Evolutionary conservation across 2,797 vertebrate genomes (phyloP), one percentile per base, ranked within the genome.

Genomic region (Nyctalus aviator): DNA sequence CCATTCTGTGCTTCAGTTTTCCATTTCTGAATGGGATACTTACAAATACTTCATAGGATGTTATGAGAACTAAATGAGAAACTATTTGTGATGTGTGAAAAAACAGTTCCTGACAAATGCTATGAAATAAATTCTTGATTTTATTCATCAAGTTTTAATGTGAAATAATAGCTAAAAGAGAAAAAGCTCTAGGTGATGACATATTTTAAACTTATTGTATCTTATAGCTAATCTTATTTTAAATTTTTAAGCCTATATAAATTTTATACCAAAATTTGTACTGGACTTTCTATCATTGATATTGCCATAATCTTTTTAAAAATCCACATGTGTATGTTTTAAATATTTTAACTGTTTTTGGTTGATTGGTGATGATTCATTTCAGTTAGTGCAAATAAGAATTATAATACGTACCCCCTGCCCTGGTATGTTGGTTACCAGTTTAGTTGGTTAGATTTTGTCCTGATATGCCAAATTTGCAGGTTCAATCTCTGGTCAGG

Each of bases 71-170:
- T 88, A 46, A 84, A 57, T 88, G 30, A 62, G 32, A 90, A 68
- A 89, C n/a, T 90, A 84, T 78, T 96, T 78, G 50, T 77, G 86
- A 92, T 55, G 21, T 88, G 21, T 94, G 62, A 73, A 94, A 73
- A 94, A 88, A 81, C 25, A 75, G 32, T 69, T 17, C 44, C 68
- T 90, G 76, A 84, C 69, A 90, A 73, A 82, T 15, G 76, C n/a
- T 88, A 2, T 79, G 86, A 92, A 84, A 46, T 90, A 92, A 84
- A n/a, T 89, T 82, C 21, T 55, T 84, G 53, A 66, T 83, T 92
- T 90, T 88, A 94, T 57, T 92, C 53, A 78, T 78, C 32, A 73
- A 37, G 10, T 73, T 27, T 88, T 73, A 73, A 77, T 72, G 55
- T 77, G 55, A 69, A 79, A 46, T 88, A 83, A 53, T 32, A 53